These are phyloP conservation scores for Daphoenositta chrysoptera DNA, from an alignment of 2,113 vertebrate species.

Conservation along the genomic window DNA sequence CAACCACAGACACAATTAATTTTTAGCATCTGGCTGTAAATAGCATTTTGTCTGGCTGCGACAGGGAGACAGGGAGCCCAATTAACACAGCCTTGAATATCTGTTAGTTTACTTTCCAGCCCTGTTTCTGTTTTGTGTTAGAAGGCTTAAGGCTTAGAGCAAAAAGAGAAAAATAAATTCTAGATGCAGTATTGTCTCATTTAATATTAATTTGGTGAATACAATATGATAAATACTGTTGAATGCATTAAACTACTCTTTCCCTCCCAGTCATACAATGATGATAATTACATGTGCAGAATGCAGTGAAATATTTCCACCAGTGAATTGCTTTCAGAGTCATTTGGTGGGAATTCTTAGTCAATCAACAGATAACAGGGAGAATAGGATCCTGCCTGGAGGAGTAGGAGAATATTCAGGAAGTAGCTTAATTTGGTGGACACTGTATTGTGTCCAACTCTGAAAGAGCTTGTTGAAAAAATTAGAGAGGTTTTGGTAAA, in stretches of 20 bases:
- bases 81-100: neutral
- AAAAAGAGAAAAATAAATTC: neutral
- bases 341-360: neutral
- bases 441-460: neutral
- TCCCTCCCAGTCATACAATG: neutral
- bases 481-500: neutral
- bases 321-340: neutral
- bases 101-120: neutral
- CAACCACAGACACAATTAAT: conserved; percentile 34
- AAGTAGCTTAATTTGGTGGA: neutral
- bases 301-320: neutral
- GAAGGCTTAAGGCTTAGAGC: neutral
- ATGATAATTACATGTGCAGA: neutral
- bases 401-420: neutral
- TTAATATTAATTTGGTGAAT: conserved; percentile 26
- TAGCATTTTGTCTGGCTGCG: conserved; percentile 7
- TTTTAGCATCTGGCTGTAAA: conserved; percentile 51
- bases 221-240: neutral
- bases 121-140: neutral
- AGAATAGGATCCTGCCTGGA: neutral
- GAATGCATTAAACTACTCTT: neutral
- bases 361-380: neutral
- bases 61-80: neutral
- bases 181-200: neutral
- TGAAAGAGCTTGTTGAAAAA: neutral